Percentiles rank a stretch among this genome's conserved stretches.
phyloP scores from a whole-genome alignment of 2,888 invertebrate genomes.

The Lacanobia oleracea region DNA sequence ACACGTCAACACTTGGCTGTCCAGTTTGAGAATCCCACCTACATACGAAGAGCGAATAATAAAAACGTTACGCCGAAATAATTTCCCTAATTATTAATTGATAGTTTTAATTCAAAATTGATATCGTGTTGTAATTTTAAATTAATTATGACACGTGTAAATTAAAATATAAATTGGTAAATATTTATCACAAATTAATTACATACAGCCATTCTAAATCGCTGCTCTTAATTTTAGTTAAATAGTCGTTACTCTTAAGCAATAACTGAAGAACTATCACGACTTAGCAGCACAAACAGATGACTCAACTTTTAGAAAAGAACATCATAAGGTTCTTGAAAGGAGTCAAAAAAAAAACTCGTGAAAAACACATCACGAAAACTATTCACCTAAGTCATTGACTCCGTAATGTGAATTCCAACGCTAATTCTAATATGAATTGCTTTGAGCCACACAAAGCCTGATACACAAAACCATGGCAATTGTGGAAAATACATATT shows the following conservation, averaged over 20 bases:
- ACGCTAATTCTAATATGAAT: conserved; percentile 43
- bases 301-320: conserved; percentile 4
- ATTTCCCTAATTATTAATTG: background rate
- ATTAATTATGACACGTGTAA: background rate
- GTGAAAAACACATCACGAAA: conserved; percentile 30
- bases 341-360: background rate
- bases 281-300: background rate
- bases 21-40: too few species aligned
- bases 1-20: background rate
- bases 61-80: background rate
- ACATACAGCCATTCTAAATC: too few species aligned
- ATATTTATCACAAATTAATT: too few species aligned
- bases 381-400: conserved; percentile 41
- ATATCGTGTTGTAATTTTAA: background rate
- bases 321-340: conserved; percentile 1
- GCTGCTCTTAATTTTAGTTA: background rate
- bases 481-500: conserved; percentile 49
- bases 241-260: background rate
- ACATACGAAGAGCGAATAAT: background rate
- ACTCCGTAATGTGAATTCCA: conserved; percentile 38
- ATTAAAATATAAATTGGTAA: background rate
- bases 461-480: conserved; percentile 33
- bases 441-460: conserved; percentile 28
- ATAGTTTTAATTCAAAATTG: background rate
- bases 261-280: background rate